Evolutionary conservation across 2,113 vertebrate species (phyloP).

Genomic region (Poecilia latipinna): DNA sequence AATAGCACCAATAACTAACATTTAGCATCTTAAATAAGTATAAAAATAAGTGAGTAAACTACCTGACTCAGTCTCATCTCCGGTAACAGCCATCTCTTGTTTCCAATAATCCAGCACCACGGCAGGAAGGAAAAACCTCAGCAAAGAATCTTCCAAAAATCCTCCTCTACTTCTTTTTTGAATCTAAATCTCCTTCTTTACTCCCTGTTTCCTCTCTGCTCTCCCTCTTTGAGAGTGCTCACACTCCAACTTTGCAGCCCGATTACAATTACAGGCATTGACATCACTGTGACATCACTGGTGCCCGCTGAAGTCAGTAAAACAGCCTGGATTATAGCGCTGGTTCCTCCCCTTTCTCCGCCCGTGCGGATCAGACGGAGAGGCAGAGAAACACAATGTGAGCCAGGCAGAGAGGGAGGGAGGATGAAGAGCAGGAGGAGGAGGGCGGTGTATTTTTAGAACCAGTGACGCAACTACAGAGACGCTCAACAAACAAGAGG

Average conservation of each 20-base stretch:
- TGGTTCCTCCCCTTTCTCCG: slow-evolving; percentile 29
- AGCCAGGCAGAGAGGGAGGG: slow-evolving; percentile 17
- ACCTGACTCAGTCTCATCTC: slow-evolving; percentile 92
- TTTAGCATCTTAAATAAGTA: not conserved
- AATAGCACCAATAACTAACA: not conserved
- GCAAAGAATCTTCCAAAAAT: not conserved
- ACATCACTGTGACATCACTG: slow-evolving; percentile 96
- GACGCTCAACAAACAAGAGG: slow-evolving; percentile 76
- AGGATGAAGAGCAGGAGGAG: slow-evolving; percentile 6
- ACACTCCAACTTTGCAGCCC: slow-evolving; percentile 58
- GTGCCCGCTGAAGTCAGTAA: slow-evolving; percentile 83
- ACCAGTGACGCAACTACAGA: slow-evolving; percentile 76
- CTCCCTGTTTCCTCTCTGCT: slow-evolving; percentile 25
- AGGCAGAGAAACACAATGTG: slow-evolving; percentile 51
- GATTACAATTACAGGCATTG: slow-evolving; percentile 89
- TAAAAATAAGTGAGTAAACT: slow-evolving; percentile 43
- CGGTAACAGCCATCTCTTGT: slow-evolving; percentile 90
- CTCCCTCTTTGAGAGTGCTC: slow-evolving; percentile 36
- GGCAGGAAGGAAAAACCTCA: slow-evolving; percentile 24
- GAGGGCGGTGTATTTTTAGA: slow-evolving; percentile 75
- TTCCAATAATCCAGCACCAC: slow-evolving; percentile 80
- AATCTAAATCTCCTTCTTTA: slow-evolving; percentile 1
- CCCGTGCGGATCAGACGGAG: slow-evolving; percentile 33
- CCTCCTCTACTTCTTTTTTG: not conserved
- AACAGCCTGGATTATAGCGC: slow-evolving; percentile 72